Evolutionary conservation across 1,140 invertebrate genomes (phyloP).

Genomic region (Drosophila ambigua): DNA sequence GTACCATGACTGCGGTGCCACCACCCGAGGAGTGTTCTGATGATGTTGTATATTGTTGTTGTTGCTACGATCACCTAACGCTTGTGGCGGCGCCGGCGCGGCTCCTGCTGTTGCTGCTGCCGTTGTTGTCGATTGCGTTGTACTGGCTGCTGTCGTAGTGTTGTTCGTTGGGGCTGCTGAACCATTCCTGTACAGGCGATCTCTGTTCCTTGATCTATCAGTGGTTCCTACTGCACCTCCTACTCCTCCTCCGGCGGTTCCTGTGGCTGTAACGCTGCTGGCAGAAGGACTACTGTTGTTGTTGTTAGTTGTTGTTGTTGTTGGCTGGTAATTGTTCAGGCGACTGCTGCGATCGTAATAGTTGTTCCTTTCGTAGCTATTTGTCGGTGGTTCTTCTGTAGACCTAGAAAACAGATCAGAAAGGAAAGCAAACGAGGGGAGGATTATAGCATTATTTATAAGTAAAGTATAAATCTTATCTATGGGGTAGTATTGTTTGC

Average conservation of each 20-base stretch:
- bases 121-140: constrained; percentile 61
- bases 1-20: constrained; percentile 80
- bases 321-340: constrained; percentile 66
- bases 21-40: constrained; percentile 47
- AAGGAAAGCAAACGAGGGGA: constrained; percentile 19
- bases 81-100: constrained; percentile 49
- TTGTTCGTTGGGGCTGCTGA: constrained; percentile 42
- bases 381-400: constrained; percentile 84
- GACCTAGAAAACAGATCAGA: constrained; percentile 71
- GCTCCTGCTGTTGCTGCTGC: constrained; percentile 50
- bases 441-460: neutral
- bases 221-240: constrained; percentile 20
- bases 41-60: constrained; percentile 78
- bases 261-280: constrained; percentile 17
- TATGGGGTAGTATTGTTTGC: neutral
- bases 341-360: constrained; percentile 84
- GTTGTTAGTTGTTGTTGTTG: constrained; percentile 31
- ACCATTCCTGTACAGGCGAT: constrained; percentile 77
- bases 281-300: constrained; percentile 37
- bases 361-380: constrained; percentile 82
- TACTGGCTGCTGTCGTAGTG: constrained; percentile 28
- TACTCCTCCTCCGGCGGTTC: constrained; percentile 8
- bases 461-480: neutral
- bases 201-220: constrained; percentile 67
- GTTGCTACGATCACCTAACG: constrained; percentile 73